Evolutionary conservation across 2,797 vertebrate species (phyloP).

Genomic region (Triplophysa bombifrons): DNA sequence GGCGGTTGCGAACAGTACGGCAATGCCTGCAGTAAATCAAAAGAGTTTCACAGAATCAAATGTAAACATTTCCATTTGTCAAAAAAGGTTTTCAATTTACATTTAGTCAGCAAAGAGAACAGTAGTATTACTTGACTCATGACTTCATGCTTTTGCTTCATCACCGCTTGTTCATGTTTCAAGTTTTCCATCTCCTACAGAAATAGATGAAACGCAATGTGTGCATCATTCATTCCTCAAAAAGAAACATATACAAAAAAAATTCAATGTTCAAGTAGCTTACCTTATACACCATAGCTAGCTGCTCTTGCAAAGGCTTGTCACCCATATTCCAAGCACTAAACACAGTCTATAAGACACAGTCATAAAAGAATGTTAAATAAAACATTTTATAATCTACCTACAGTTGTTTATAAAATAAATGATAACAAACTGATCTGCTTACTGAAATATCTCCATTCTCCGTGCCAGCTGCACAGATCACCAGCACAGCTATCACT

Average conservation of each 20-base stretch:
- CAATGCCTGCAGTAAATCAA: conserved; percentile 34
- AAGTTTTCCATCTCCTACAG: conserved; percentile 58
- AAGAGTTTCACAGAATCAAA: not conserved
- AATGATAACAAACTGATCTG: conserved; percentile 11
- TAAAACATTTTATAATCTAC: not conserved
- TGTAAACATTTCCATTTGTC: too few relatives aligned
- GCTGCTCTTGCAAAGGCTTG: conserved; percentile 39
- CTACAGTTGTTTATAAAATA: not conserved
- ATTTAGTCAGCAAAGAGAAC: not conserved
- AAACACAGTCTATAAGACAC: not conserved
- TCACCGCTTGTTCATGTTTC: conserved; percentile 59
- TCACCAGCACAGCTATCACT: conserved; percentile 53
- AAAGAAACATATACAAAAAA: not conserved
- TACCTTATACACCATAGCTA: conserved; percentile 49
- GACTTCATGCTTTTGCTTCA: conserved; percentile 60
- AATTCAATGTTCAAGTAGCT: not conserved
- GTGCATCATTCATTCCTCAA: not conserved
- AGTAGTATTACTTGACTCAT: conserved; percentile 59
- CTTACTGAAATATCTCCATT: conserved; percentile 56
- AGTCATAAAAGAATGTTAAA: not conserved
- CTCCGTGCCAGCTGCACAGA: conserved; percentile 48
- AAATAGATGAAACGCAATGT: not conserved
- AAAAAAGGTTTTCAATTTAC: too few relatives aligned
- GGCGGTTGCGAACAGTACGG: conserved; percentile 48
- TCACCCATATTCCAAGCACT: conserved; percentile 21